Conservation (phyloP, 2,797 vertebrate genomes). For the Tokudaia muenninki region DNA sequence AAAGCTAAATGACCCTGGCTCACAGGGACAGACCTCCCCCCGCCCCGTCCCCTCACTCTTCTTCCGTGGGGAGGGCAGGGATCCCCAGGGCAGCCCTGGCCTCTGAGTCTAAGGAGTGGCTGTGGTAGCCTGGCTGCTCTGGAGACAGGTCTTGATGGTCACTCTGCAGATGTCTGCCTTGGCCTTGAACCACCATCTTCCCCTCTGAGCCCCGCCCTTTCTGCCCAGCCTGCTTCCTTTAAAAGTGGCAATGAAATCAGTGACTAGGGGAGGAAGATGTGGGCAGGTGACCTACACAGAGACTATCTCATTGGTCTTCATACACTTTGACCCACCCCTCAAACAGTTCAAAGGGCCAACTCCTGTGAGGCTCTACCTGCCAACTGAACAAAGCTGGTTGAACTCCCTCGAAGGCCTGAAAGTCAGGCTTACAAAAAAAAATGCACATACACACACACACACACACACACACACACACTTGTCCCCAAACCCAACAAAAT, state of each 20-base stretch:
- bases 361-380: background rate
- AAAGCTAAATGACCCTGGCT: too few relatives aligned
- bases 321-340: background rate
- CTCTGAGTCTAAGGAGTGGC: background rate
- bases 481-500: background rate
- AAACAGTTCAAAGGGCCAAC: too few relatives aligned
- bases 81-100: too few relatives aligned
- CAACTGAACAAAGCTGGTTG: too few relatives aligned
- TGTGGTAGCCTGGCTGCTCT: too few relatives aligned
- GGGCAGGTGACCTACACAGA: background rate
- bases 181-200: too few relatives aligned
- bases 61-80: background rate
- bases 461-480: too few relatives aligned
- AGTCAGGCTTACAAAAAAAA: background rate
- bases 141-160: background rate
- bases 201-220: background rate
- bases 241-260: background rate
- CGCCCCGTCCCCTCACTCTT: too few relatives aligned
- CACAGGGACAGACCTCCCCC: background rate
- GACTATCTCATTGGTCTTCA: too few relatives aligned
- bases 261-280: background rate
- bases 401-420: background rate
- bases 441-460: too few relatives aligned
- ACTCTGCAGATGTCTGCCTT: fast-evolving
- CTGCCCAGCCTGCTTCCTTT: background rate